Evolutionary conservation across 2,888 invertebrate species (phyloP), one percentile per base, ranked within the genome.

Genomic region (Chloromyia formosa): DNA sequence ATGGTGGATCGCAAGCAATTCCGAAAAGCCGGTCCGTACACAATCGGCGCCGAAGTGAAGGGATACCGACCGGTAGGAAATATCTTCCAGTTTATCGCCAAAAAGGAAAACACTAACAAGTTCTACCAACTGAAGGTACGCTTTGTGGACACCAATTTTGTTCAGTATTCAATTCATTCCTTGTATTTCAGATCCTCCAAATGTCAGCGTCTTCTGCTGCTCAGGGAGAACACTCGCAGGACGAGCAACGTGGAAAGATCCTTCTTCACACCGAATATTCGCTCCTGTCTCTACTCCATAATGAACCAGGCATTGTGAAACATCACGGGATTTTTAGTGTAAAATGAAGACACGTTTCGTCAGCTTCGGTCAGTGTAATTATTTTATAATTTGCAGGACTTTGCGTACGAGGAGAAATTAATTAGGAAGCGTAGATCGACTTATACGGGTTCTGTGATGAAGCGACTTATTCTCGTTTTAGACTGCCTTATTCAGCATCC

Each of bases 281-380:
- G 5, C 83, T 94, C 10, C 84, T 93, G 49, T 91, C 91, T 3
- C 82, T 93, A 73, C 85, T 93, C 27, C 89, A 90, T 75, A 89
- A 90, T 80, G 90, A 91, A 80, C 89, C 90, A 78, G 93, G 93
- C 20, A 91, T 94, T 12, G 89, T 93, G 75, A 92, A 92, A 81
- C 92, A 92, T 81, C 92, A 93, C 86, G 93, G 92, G 45, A 86
- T 93, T 77, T 93, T 91, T 82, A 92, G 92, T 88, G 93, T 92
- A 83, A n/a, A n/a, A n/a, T 79, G 75, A 77, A 27, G 62, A 61
- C n/a, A 23, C 35, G 40, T 10, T 10, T 66, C 27, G n/a, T 10
- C n/a, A 14, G 45, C n/a, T 45, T n/a, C n/a, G 45, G 10, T 14
- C 12, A 45, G n/a, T n/a, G 45, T 35, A 35, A 35, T 35, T 35